Conservation (phyloP, 2,797 vertebrate genomes). For the Ptychadena robeensis region DNA sequence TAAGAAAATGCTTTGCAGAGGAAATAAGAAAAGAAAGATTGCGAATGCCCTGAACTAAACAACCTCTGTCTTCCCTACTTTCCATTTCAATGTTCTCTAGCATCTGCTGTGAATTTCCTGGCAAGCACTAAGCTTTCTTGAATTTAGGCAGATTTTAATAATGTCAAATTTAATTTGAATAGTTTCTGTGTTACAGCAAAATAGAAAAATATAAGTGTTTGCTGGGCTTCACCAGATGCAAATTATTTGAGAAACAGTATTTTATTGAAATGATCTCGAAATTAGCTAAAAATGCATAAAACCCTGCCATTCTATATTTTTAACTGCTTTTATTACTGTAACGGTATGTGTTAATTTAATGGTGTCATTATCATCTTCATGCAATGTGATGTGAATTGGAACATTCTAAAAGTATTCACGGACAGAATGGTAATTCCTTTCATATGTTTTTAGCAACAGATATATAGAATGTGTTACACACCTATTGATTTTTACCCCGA, state of each 20-base stretch:
- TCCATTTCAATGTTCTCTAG: neutral
- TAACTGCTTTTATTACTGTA: neutral
- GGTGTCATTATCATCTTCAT: neutral
- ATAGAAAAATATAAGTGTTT: conserved; percentile 2
- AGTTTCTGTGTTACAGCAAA: neutral
- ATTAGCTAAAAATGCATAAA: neutral
- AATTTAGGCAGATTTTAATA: neutral
- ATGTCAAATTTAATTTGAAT: neutral
- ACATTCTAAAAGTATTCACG: neutral
- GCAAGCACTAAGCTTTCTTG: neutral
- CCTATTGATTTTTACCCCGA: too few species aligned
- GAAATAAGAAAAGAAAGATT: neutral
- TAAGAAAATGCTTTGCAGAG: neutral
- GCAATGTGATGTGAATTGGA: neutral
- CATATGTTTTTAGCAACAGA: too few species aligned
- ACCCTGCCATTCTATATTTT: neutral
- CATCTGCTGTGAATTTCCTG: neutral
- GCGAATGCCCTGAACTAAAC: conserved; percentile 1
- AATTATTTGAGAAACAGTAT: neutral
- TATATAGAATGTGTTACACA: too few species aligned
- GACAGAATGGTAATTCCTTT: neutral
- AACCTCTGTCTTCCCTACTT: neutral
- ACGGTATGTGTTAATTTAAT: neutral
- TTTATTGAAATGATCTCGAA: neutral
- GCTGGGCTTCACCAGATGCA: neutral